These are phyloP conservation scores for Argynnis bischoffii DNA, from an alignment of 2,888 invertebrate species.

Conservation along the genomic window DNA sequence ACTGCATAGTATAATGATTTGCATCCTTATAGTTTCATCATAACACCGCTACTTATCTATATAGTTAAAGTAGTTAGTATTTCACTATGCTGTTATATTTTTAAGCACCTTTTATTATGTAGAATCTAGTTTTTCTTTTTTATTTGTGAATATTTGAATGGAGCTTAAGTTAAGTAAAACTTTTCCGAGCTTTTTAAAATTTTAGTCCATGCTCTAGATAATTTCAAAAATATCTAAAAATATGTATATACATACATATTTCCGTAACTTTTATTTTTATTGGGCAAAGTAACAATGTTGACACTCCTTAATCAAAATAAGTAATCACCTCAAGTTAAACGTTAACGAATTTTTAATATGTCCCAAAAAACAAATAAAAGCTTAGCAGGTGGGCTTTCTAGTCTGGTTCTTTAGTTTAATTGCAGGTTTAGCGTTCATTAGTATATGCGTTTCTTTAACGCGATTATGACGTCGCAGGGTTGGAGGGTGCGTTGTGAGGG, in stretches of 20 bases:
- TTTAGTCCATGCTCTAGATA: background rate
- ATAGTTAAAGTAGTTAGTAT: slow-evolving; percentile 1
- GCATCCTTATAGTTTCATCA: slow-evolving; percentile 8
- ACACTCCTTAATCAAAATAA: background rate
- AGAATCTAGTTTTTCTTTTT: background rate
- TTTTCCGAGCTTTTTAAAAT: background rate
- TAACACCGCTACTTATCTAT: background rate
- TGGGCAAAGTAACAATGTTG: background rate
- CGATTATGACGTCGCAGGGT: slow-evolving; percentile 79
- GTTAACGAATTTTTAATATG: slow-evolving; percentile 70
- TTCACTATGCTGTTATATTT: background rate
- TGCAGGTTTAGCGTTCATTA: slow-evolving; percentile 79
- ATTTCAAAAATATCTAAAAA: background rate
- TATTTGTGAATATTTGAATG: background rate
- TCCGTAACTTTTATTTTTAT: background rate
- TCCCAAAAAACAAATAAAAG: slow-evolving; percentile 38
- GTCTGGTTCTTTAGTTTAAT: slow-evolving; percentile 55
- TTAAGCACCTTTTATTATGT: background rate
- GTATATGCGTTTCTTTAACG: slow-evolving; percentile 78
- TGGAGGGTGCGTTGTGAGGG: slow-evolving; percentile 73
- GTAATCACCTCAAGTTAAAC: background rate
- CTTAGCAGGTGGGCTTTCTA: slow-evolving; percentile 59
- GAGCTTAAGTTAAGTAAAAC: background rate
- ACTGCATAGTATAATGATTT: slow-evolving; percentile 1
- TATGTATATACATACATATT: background rate